phyloP scores from a whole-genome alignment of 2,797 vertebrate genomes.

The Anomalospiza imberbis region DNA sequence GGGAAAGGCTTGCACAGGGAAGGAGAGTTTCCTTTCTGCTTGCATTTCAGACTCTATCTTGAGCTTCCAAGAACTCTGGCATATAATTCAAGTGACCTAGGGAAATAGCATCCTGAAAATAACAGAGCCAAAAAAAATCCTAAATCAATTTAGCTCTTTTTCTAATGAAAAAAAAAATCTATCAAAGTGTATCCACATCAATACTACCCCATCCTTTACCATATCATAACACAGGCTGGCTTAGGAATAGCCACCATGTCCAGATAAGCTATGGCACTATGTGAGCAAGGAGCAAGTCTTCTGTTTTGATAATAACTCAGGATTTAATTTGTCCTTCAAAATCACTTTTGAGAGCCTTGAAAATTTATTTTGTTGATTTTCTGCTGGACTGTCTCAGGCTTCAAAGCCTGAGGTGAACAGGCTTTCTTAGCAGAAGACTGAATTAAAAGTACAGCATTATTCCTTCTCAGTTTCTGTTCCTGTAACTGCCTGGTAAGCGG shows the following conservation, averaged over 20 bases:
- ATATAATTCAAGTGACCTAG: not conserved
- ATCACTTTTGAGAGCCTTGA: not conserved
- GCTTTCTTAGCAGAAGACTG: not conserved
- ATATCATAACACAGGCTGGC: not conserved
- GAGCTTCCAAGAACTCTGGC: not conserved
- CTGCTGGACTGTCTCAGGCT: not conserved
- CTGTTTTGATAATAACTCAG: not conserved
- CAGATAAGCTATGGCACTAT: not conserved
- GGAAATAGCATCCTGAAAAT: not conserved
- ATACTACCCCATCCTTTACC: not conserved
- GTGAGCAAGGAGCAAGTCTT: not conserved
- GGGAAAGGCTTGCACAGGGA: not conserved
- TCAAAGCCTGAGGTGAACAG: not conserved
- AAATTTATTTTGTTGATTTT: not conserved
- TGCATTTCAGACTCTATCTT: not conserved
- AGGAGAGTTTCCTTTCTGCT: not conserved
- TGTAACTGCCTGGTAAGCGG: not conserved
- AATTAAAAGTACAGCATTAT: not conserved
- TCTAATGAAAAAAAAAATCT: not conserved
- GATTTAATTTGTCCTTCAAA: not conserved
- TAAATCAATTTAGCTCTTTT: not conserved
- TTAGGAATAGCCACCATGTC: not conserved
- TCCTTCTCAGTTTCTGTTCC: not conserved
- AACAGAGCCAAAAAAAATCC: not conserved
- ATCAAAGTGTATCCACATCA: not conserved